Conservation (phyloP, 1,140 invertebrate species). For the Calliphora vicina region DNA sequence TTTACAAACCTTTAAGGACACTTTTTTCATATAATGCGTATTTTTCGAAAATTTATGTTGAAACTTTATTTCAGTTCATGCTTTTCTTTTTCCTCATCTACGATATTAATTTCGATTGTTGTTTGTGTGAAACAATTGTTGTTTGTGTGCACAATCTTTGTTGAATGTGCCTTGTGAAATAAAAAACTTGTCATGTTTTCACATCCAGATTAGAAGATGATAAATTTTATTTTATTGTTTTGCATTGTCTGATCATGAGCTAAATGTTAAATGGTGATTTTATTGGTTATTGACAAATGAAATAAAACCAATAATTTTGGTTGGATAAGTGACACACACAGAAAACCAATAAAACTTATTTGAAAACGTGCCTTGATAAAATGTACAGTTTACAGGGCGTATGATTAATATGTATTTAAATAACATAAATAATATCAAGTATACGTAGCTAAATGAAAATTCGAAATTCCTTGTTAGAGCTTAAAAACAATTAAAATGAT, state of each 20-base stretch:
- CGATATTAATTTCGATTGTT: neutral
- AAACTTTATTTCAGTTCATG: neutral
- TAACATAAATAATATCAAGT: neutral
- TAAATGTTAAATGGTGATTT: neutral
- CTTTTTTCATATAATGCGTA: neutral
- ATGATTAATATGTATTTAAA: neutral
- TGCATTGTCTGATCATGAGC: neutral
- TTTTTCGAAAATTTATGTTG: neutral
- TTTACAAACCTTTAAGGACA: neutral
- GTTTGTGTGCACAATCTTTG: neutral
- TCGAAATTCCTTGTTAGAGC: no score
- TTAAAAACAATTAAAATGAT: no score
- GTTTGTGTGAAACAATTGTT: neutral
- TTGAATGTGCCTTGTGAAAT: neutral
- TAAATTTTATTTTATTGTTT: neutral
- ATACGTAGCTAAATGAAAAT: neutral
- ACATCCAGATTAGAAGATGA: neutral
- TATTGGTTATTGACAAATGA: neutral
- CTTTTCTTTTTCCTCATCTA: neutral
- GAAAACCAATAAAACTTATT: neutral
- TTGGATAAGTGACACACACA: neutral
- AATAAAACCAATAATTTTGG: neutral
- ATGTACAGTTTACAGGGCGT: neutral
- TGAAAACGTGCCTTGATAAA: neutral
- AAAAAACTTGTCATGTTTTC: neutral